Evolutionary conservation across 30 jellyfish, hydroid and myxozoan species (phyloP), one percentile per base, ranked within the genome.

Genomic region (Sanderia malayensis): DNA sequence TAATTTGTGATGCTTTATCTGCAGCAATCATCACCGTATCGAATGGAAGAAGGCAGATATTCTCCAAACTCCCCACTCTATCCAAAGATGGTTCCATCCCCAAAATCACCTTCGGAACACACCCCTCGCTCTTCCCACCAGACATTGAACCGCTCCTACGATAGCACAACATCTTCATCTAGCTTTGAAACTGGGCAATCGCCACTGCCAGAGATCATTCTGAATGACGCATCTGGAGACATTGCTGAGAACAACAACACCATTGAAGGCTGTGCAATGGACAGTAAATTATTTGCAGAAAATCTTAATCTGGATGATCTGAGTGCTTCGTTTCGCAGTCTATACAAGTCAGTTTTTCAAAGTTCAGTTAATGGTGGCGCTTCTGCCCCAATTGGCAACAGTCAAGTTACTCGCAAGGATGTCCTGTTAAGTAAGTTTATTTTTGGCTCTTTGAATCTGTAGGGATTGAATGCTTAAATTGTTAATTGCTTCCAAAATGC

Each of bases 11-110:
- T n/a, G n/a, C n/a, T 53, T 65, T 19, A 31, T 18, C 61, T 78
- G 23, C 79, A 89, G 97, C 90, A 89, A 71, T 78, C 86, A 31
- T 89, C 97, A 59, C 97, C 97, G 11, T 89, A 89, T 67, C 76
- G 97, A 31, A 76, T 74, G 20, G 94, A 69, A 23, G 63, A 82
- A 19, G 18, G 79, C 44, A 58, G 86, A 28, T 71, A 69, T 67
- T 83, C 85, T 18, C 95, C 95, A 18, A 45, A 60, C 6, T 71
- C 88, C 10, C 85, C 87, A 13, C 21, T 71, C 25, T 84, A 88
- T 0, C 80, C 89, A 23, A 65, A 63, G 79, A 33, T 60, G 32
- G 31, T 81, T 0, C 95, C 80, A 19, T 76, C 88, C n/a, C 88
- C 88, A 0, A 53, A 26, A 6, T 67, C 95, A n/a, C 46, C 95